phyloP scores from a whole-genome alignment of 2,797 vertebrate species.

The Lutjanus argentimaculatus region DNA sequence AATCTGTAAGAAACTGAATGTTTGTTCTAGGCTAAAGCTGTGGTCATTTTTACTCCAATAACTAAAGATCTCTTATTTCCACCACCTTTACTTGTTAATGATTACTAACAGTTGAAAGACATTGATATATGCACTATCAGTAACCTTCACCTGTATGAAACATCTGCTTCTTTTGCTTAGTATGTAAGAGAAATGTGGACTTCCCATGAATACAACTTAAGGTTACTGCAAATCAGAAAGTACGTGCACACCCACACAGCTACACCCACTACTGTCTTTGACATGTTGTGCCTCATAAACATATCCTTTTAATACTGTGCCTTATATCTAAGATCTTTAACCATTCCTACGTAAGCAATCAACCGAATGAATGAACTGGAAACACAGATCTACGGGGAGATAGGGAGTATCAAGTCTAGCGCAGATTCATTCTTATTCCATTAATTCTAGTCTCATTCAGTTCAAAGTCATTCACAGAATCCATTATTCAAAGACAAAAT shows the following conservation, averaged over 20 bases:
- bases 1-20: conserved; percentile 15
- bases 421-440: conserved; percentile 62
- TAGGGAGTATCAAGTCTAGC: conserved; percentile 30
- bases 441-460: conserved; percentile 74
- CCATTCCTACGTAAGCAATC: conserved; percentile 27
- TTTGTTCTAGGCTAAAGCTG: not conserved
- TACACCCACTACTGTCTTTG: conserved; percentile 25
- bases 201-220: not conserved
- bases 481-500: conserved; percentile 76
- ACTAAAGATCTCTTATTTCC: not conserved
- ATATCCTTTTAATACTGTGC: not conserved
- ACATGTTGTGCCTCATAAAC: conserved; percentile 12
- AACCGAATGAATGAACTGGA: conserved; percentile 36
- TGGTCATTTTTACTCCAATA: conserved; percentile 10
- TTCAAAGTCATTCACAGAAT: conserved; percentile 72
- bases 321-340: not conserved
- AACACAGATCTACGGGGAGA: conserved; percentile 34
- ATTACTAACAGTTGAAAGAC: not conserved
- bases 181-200: not conserved
- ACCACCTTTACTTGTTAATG: conserved; percentile 3
- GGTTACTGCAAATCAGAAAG: conserved; percentile 16
- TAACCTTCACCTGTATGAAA: conserved; percentile 5
- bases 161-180: not conserved
- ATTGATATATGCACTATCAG: not conserved
- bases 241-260: not conserved